phyloP scores from a whole-genome alignment of 2,888 invertebrate species.

The Drosophila pullipes region DNA sequence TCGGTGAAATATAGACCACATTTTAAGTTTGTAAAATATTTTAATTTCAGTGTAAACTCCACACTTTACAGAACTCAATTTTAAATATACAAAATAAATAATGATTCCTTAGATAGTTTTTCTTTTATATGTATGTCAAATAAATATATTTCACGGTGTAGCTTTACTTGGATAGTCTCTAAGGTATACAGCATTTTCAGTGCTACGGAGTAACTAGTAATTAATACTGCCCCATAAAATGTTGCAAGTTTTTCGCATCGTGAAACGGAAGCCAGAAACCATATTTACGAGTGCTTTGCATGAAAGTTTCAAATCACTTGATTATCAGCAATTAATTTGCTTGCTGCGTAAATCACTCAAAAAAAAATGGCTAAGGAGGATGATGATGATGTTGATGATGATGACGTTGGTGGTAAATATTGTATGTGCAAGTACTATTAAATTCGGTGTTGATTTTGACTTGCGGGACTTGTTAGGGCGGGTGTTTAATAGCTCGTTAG shows the following conservation, averaged over 20 bases:
- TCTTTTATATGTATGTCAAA: neutral
- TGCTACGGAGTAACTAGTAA: conserved; percentile 56
- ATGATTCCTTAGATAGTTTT: neutral
- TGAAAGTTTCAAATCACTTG: conserved; percentile 74
- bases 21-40: neutral
- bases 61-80: neutral
- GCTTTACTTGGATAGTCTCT: conserved; percentile 10
- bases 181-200: conserved; percentile 24
- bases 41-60: neutral
- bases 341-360: conserved; percentile 47
- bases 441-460: conserved; percentile 31
- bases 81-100: neutral
- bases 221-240: conserved; percentile 63
- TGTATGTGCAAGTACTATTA: conserved; percentile 1
- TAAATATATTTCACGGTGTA: neutral
- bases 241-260: conserved; percentile 46
- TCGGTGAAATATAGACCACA: neutral
- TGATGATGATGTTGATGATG: neutral
- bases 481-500: conserved; percentile 74
- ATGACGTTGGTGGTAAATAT: neutral
- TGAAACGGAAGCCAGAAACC: conserved; percentile 33
- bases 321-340: conserved; percentile 70
- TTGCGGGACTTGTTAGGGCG: conserved; percentile 53
- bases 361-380: neutral
- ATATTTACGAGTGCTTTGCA: conserved; percentile 51